Conservation (phyloP, 2,797 vertebrate species). For the Anguilla marmorata region DNA sequence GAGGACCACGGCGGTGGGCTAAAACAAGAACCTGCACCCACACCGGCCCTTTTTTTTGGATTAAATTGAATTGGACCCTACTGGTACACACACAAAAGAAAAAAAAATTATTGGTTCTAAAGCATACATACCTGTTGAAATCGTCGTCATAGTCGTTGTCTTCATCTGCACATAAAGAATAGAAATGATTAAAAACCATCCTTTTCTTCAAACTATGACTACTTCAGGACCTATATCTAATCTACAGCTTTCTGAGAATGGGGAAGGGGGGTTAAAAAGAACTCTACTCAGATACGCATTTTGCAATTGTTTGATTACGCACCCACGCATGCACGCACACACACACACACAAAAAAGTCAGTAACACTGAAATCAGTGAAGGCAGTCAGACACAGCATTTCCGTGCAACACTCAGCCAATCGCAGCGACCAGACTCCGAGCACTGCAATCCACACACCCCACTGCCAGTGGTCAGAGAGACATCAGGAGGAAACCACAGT, state of each 20-base stretch:
- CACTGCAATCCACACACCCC: background rate
- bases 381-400: too few relatives aligned
- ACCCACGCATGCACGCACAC: background rate
- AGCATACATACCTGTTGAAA: slow-evolving; percentile 82
- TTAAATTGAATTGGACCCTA: too few relatives aligned
- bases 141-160: slow-evolving; percentile 89
- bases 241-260: background rate
- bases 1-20: too few relatives aligned
- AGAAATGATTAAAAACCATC: background rate
- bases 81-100: too few relatives aligned
- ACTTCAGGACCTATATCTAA: background rate
- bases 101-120: background rate
- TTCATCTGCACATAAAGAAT: slow-evolving; percentile 73
- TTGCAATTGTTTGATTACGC: background rate
- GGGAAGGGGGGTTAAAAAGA: background rate
- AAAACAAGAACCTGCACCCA: too few relatives aligned
- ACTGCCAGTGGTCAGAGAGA: background rate
- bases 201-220: background rate
- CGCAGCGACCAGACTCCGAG: background rate
- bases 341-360: background rate
- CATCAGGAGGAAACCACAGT: background rate
- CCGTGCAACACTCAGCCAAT: background rate
- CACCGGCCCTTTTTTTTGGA: too few relatives aligned
- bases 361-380: too few relatives aligned
- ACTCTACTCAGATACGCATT: background rate